Evolutionary conservation across 2,113 vertebrate species (phyloP).

Genomic region (Rhinogobius similis): DNA sequence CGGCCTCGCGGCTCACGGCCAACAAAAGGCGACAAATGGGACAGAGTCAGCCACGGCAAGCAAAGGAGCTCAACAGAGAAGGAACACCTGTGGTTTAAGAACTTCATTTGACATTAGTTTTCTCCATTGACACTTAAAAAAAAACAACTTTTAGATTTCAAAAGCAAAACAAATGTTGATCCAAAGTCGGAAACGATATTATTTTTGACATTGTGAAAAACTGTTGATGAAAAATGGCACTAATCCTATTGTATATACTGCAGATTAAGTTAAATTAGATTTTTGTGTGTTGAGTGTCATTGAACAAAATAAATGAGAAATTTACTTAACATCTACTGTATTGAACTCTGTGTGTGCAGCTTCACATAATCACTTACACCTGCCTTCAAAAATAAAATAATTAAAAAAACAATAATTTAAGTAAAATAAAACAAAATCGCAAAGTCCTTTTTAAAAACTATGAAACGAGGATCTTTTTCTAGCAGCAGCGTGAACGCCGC

Average conservation of each 20-base stretch:
- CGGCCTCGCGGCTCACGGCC: constrained; percentile 24
- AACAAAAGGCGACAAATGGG: constrained; percentile 27
- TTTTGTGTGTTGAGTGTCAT: not conserved
- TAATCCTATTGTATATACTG: not conserved
- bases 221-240: not conserved
- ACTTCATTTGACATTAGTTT: not conserved
- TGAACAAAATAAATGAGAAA: not conserved
- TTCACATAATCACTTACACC: constrained; percentile 43
- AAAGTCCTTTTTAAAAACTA: constrained; percentile 57
- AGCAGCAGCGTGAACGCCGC: constrained; percentile 68
- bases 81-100: not conserved
- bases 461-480: constrained; percentile 58
- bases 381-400: constrained; percentile 45
- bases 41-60: constrained; percentile 4
- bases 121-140: not conserved
- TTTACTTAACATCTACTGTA: not conserved
- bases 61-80: not conserved
- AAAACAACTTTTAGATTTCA: not conserved
- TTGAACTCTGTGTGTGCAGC: constrained; percentile 17
- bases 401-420: constrained; percentile 60
- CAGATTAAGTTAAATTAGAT: too few species aligned
- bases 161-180: not conserved
- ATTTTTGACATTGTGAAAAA: too few species aligned
- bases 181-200: not conserved
- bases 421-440: constrained; percentile 38